Conservation (phyloP, 2,888 invertebrate species). For the Panzeria rudis region DNA sequence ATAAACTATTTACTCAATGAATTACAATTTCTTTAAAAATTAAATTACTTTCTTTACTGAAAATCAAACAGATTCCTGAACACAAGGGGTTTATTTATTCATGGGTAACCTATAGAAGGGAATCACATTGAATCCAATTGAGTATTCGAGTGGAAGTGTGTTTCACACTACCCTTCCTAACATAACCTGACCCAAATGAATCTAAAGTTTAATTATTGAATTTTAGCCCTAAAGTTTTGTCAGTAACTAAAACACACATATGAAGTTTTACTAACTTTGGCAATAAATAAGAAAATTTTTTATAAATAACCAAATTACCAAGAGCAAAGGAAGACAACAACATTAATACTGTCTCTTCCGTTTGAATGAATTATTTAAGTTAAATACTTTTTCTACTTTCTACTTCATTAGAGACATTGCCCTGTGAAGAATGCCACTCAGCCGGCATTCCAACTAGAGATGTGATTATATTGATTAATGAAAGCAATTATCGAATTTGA, state of each 20-base stretch:
- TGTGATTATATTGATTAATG: conserved; percentile 78
- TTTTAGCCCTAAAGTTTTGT: not conserved
- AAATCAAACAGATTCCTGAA: too few relatives aligned
- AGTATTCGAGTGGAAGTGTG: too few relatives aligned
- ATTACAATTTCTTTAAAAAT: too few relatives aligned
- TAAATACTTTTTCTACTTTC: conserved; percentile 48
- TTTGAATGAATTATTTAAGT: conserved; percentile 18
- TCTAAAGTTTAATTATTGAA: not conserved
- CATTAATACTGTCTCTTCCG: not conserved
- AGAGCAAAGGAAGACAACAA: not conserved
- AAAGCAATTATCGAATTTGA: conserved; percentile 76
- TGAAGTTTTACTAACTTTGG: not conserved
- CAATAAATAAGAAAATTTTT: conserved; percentile 40
- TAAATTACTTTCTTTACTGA: too few relatives aligned
- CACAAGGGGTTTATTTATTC: too few relatives aligned
- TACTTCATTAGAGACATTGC: conserved; percentile 55
- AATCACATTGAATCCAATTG: too few relatives aligned
- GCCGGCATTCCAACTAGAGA: conserved; percentile 13
- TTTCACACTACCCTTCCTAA: too few relatives aligned
- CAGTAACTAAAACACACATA: conserved; percentile 21
- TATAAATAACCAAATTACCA: conserved; percentile 33
- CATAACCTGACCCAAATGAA: too few relatives aligned
- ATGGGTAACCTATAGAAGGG: too few relatives aligned
- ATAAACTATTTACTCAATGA: too few relatives aligned
- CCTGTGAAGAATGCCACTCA: not conserved